Conservation (phyloP, 92 coral and sea anemone species). For the Epizoanthus ramosus region DNA sequence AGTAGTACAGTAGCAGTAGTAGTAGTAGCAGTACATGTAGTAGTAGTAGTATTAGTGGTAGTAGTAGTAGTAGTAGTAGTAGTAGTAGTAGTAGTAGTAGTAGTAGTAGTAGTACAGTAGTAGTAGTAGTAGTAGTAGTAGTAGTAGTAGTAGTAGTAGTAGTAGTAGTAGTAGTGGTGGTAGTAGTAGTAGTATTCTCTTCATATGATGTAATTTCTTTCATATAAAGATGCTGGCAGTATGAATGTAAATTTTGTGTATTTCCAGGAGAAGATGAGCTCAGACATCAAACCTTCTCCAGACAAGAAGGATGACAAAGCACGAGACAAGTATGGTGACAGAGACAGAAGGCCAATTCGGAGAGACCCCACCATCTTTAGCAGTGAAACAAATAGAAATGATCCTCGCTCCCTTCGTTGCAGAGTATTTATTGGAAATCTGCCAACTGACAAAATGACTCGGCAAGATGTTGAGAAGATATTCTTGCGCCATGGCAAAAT, state of each 20-base stretch:
- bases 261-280: conserved; percentile 13
- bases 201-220: too few species aligned
- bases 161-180: too few species aligned
- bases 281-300: conserved; percentile 16
- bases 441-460: conserved; percentile 71
- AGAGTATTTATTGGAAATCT: conserved; percentile 94
- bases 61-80: too few species aligned
- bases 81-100: too few species aligned
- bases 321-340: conserved; percentile 3
- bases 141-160: too few species aligned
- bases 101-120: too few species aligned
- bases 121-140: too few species aligned
- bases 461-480: conserved; percentile 87
- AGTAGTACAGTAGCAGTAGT: too few species aligned
- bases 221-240: too few species aligned
- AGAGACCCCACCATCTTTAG: conserved; percentile 1
- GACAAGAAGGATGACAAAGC: conserved; percentile 40
- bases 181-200: too few species aligned
- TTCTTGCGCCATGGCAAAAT: conserved; percentile 84
- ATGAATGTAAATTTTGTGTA: neutral
- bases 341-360: conserved; percentile 23
- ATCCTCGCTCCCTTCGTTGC: conserved; percentile 89
- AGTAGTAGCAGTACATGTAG: too few species aligned
- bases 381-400: conserved; percentile 86
- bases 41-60: too few species aligned